Conservation (phyloP, 2,888 invertebrate species). For the Spilarctia lutea region DNA sequence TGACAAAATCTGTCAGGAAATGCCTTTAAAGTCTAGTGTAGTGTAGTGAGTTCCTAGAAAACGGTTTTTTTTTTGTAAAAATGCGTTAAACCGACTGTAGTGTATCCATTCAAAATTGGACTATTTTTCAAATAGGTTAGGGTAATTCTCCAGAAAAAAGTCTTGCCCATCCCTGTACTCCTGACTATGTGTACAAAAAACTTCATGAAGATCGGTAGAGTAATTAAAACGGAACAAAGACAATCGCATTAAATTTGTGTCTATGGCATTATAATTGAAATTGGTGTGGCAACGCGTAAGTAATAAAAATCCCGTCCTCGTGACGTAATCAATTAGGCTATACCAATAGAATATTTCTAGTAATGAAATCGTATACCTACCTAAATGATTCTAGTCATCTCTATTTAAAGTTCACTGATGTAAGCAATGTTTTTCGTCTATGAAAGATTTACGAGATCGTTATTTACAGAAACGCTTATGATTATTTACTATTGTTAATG, state of each 20-base stretch:
- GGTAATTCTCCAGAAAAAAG: not conserved
- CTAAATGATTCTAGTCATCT: not conserved
- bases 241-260: not conserved
- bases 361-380: not conserved
- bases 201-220: not conserved
- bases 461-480: not conserved
- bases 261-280: no score
- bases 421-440: not conserved
- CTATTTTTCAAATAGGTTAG: no score
- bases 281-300: not conserved
- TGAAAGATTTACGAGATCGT: not conserved
- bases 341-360: not conserved
- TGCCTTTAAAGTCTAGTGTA: not conserved
- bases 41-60: no score
- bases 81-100: not conserved
- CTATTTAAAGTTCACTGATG: not conserved
- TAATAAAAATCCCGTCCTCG: not conserved
- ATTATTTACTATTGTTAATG: not conserved
- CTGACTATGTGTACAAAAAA: not conserved
- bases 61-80: not conserved
- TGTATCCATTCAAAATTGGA: not conserved
- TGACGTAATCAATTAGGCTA: not conserved
- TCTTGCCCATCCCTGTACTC: not conserved
- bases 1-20: not conserved
- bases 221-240: not conserved